Evolutionary conservation across 2,888 invertebrate species (phyloP).

Genomic region (Latheticus oryzae): DNA sequence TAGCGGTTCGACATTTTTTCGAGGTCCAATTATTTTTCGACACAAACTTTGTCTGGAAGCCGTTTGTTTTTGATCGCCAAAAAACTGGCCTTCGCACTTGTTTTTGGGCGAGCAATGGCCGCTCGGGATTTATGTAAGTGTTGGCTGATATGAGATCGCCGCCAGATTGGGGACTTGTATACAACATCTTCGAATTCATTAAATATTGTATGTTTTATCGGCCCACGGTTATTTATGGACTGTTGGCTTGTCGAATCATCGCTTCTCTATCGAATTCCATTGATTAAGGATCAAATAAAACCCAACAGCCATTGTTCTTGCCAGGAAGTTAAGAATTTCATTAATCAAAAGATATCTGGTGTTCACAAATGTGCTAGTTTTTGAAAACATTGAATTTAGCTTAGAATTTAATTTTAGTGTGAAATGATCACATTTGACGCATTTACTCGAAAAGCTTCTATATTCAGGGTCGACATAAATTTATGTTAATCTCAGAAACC

Average conservation of each 20-base stretch:
- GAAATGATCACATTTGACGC: too few species aligned
- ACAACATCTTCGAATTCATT: conserved; percentile 50
- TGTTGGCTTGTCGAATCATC: conserved; percentile 29
- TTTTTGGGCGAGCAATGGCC: conserved; percentile 54
- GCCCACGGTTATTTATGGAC: conserved; percentile 41
- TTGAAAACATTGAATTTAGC: too few species aligned
- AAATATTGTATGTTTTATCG: conserved; percentile 48
- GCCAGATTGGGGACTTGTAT: conserved; percentile 47
- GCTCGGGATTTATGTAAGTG: conserved; percentile 55
- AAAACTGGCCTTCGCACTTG: conserved; percentile 59
- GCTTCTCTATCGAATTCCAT: conserved; percentile 30
- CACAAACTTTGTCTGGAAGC: conserved; percentile 59
- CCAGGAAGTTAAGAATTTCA: neutral
- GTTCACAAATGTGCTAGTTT: neutral
- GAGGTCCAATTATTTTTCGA: conserved; percentile 62
- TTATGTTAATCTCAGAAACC: conserved; percentile 51
- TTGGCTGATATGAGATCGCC: conserved; percentile 55
- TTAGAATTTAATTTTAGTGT: conserved; percentile 2
- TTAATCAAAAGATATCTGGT: neutral
- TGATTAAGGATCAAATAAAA: conserved; percentile 17
- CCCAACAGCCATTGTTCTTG: conserved; percentile 9
- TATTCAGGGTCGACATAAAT: conserved; percentile 43
- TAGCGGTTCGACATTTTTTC: conserved; percentile 61
- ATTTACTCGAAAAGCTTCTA: conserved; percentile 23
- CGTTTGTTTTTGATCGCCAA: conserved; percentile 58